These are phyloP conservation scores for Todiramphus saurophagus DNA, from an alignment of 2,113 vertebrate genomes.

Conservation along the genomic window DNA sequence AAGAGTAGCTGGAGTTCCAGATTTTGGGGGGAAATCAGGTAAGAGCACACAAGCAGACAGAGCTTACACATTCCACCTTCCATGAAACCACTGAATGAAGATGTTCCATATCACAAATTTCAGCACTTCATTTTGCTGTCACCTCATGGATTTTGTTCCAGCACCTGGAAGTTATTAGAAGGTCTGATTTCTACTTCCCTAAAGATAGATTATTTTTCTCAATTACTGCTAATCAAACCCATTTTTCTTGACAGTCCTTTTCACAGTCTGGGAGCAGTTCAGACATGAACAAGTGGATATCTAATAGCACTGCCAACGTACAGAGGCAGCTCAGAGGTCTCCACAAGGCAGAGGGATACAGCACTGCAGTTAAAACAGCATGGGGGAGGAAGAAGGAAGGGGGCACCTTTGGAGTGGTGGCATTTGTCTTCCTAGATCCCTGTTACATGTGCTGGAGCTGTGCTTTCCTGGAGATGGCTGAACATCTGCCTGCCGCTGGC, in stretches of 20 bases:
- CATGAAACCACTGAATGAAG: not conserved
- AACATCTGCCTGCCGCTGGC: not conserved
- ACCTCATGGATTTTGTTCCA: not conserved
- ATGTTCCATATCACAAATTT: not conserved
- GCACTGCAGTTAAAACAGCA: not conserved
- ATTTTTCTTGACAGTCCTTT: not conserved
- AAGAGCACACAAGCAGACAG: no score
- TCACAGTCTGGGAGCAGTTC: not conserved
- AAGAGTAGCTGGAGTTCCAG: not conserved
- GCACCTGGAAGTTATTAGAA: not conserved
- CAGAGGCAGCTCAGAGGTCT: not conserved
- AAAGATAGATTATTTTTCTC: not conserved
- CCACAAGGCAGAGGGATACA: not conserved
- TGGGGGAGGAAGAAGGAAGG: not conserved
- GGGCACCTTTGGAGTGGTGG: rapidly evolving
- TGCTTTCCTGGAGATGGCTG: not conserved
- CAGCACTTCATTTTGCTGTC: not conserved
- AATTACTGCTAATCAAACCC: not conserved
- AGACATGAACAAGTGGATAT: not conserved
- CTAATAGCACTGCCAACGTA: rapidly evolving
- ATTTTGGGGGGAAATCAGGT: rapidly evolving
- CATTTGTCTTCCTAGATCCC: not conserved
- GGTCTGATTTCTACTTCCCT: not conserved
- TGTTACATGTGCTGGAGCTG: rapidly evolving
- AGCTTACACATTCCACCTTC: not conserved